phyloP scores from a whole-genome alignment of 2,113 vertebrate genomes.

The Phainopepla nitens region DNA sequence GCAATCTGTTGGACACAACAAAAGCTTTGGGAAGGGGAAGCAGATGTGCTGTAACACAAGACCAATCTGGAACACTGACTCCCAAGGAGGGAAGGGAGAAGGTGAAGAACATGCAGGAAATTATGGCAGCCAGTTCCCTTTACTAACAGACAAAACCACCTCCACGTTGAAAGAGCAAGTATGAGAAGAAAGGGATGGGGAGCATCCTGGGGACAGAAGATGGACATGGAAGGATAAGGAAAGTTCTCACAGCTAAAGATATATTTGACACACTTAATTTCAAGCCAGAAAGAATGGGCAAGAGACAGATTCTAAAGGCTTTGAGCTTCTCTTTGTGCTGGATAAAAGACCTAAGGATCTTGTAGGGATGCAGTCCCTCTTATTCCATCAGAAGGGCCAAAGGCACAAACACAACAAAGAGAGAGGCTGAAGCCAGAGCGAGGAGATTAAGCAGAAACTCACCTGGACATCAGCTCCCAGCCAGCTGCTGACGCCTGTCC shows the following conservation, averaged over 20 bases:
- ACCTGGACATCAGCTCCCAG: conserved; percentile 13
- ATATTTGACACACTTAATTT: not conserved
- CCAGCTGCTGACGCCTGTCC: not conserved
- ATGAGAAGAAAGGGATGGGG: not conserved
- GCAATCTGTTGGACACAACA: not conserved
- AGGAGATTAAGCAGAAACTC: not conserved
- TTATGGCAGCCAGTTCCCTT: not conserved
- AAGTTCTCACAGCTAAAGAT: not conserved
- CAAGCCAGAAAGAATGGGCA: not conserved
- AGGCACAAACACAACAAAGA: not conserved
- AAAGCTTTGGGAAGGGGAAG: not conserved
- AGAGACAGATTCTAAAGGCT: not conserved
- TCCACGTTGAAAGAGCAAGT: not conserved
- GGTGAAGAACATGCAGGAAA: not conserved
- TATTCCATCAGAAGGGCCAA: not conserved
- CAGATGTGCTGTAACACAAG: not conserved
- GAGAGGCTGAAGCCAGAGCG: not conserved
- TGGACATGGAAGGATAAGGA: not conserved
- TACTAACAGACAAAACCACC: not conserved
- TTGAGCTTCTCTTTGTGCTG: not conserved
- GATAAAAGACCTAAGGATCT: not conserved
- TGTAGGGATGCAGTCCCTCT: not conserved
- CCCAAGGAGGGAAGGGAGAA: not conserved
- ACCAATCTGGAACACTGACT: not conserved
- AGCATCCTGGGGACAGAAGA: not conserved